Percentiles rank a stretch among this genome's conserved stretches.
These are phyloP conservation scores for Pangasius sanitwongsei DNA, from an alignment of 2,797 vertebrate genomes.

Conservation along the genomic window DNA sequence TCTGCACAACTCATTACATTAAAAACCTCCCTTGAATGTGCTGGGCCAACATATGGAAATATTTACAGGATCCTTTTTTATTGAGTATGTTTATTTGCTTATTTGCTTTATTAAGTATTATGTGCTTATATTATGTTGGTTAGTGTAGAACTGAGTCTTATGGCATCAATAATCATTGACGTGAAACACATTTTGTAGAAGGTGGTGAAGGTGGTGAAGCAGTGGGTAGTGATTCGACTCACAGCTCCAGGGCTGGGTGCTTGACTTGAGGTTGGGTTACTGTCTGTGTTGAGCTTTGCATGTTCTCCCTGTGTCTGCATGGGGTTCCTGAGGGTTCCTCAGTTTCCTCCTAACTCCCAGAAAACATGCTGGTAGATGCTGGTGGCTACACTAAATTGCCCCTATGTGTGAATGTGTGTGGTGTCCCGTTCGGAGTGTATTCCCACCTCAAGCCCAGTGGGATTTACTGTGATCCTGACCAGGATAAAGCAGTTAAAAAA, in stretches of 20 bases:
- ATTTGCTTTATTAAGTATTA: slow-evolving; percentile 2
- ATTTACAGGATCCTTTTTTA: not conserved
- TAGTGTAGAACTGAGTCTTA: not conserved
- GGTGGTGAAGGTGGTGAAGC: not conserved
- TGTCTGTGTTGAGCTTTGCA: not conserved
- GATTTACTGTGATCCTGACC: not conserved
- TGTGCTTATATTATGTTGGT: not conserved
- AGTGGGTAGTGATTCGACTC: not conserved
- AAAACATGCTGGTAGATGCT: not conserved
- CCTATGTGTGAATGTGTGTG: not conserved
- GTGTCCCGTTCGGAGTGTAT: not conserved
- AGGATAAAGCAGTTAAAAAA: not conserved
- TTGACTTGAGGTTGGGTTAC: not conserved
- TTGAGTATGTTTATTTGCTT: not conserved
- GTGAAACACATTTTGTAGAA: not conserved
- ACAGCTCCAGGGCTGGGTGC: not conserved
- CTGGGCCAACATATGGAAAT: not conserved
- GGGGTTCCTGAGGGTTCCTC: not conserved
- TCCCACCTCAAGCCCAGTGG: not conserved
- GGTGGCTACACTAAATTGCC: not conserved
- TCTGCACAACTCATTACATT: slow-evolving; percentile 31
- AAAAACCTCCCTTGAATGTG: not conserved
- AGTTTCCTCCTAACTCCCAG: not conserved
- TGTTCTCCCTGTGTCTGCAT: not conserved
- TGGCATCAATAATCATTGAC: not conserved